A percentile compares a stretch with the other conserved stretches of the same genome.
Evolutionary conservation across 2,113 vertebrate species (phyloP).

Genomic region (Glaucomys volans): DNA sequence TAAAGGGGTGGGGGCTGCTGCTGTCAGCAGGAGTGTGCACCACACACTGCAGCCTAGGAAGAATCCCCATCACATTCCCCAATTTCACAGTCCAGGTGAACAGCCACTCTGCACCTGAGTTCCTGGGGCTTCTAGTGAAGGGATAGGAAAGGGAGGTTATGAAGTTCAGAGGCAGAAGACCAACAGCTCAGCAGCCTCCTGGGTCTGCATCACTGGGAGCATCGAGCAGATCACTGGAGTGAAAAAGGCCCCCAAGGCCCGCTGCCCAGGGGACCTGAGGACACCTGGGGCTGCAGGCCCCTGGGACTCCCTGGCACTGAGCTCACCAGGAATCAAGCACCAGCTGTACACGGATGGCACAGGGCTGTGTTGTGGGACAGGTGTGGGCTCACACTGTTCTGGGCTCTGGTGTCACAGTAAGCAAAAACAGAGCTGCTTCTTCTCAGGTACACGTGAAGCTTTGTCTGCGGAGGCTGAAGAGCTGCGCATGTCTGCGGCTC

Average conservation of each 20-base stretch:
- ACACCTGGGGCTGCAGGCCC: accelerated
- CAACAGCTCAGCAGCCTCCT: accelerated
- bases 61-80: no score
- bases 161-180: background rate
- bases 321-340: accelerated
- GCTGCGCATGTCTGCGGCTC: background rate
- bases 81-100: accelerated
- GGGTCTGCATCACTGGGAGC: accelerated
- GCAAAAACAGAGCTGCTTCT: background rate
- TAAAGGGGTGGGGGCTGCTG: background rate
- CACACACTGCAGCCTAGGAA: accelerated
- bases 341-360: accelerated
- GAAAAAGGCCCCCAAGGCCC: accelerated
- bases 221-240: accelerated
- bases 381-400: accelerated
- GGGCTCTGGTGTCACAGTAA: accelerated
- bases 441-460: accelerated
- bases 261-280: background rate
- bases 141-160: accelerated
- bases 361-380: background rate
- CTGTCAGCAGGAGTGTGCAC: accelerated
- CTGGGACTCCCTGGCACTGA: background rate
- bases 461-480: background rate
- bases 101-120: background rate
- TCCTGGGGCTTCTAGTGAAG: background rate